Conservation (phyloP, 2,888 invertebrate species). For the Trissolcus brochymenae region DNA sequence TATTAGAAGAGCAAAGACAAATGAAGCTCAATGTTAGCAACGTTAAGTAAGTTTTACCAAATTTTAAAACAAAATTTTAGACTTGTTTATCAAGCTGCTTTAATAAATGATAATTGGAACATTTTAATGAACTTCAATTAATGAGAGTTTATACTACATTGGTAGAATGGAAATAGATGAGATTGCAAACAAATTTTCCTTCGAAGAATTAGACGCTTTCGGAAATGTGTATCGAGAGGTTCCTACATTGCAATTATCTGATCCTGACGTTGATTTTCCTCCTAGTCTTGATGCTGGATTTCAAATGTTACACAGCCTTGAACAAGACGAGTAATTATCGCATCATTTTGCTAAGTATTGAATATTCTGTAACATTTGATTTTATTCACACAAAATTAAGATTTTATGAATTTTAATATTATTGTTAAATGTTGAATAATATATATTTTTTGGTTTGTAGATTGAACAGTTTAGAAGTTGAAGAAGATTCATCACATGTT, state of each 20-base stretch:
- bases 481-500: constrained; percentile 68
- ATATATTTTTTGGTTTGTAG: constrained; percentile 56
- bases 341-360: no score
- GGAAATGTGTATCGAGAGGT: constrained; percentile 73
- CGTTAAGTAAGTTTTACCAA: constrained; percentile 61
- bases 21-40: constrained; percentile 66
- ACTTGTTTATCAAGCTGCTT: no score
- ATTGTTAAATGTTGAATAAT: not conserved
- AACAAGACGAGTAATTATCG: constrained; percentile 78
- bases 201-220: constrained; percentile 72
- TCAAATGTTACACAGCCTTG: constrained; percentile 82
- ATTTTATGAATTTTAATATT: no score
- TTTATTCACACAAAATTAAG: no score
- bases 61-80: not conserved
- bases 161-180: constrained; percentile 72
- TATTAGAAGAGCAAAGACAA: constrained; percentile 69
- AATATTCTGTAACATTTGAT: no score
- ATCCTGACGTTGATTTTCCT: constrained; percentile 74
- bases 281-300: constrained; percentile 82
- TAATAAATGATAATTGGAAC: not conserved
- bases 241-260: constrained; percentile 73
- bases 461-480: constrained; percentile 71
- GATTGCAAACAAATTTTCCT: constrained; percentile 69
- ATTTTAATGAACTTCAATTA: not conserved
- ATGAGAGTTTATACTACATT: not conserved